These are phyloP conservation scores for Nycteola revayana DNA, from an alignment of 2,888 invertebrate species.

Conservation along the genomic window DNA sequence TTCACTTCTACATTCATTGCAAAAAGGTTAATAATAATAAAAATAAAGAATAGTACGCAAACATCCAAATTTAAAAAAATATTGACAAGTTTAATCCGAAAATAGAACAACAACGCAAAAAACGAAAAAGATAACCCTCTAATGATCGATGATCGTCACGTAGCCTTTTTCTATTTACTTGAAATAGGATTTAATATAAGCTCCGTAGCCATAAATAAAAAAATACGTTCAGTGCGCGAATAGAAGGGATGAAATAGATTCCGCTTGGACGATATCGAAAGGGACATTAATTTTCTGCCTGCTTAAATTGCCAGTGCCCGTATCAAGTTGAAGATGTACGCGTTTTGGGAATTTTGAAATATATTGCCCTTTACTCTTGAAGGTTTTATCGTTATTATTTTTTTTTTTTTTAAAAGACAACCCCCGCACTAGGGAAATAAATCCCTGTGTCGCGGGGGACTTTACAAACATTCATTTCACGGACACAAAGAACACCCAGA, in stretches of 20 bases:
- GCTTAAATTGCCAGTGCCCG: constrained; percentile 43
- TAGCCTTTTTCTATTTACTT: constrained; percentile 30
- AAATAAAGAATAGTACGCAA: no score
- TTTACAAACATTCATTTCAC: no score
- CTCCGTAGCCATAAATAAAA: constrained; percentile 49
- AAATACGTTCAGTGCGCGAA: constrained; percentile 43
- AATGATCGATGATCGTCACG: constrained; percentile 18
- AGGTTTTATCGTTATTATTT: no score
- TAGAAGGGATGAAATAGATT: constrained; percentile 58
- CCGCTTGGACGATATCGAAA: constrained; percentile 50
- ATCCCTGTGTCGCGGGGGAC: no score
- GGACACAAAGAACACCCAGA: no score
- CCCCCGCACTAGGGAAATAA: no score
- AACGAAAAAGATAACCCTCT: no score
- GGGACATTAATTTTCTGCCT: constrained; percentile 67
- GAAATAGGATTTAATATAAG: constrained; percentile 37
- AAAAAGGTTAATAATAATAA: no score
- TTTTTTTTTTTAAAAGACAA: no score
- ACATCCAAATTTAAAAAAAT: no score
- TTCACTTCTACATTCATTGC: no score
- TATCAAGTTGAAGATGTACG: constrained; percentile 26
- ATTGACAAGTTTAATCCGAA: constrained; percentile 6
- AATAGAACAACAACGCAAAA: constrained; percentile 1
- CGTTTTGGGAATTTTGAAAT: constrained; percentile 10
- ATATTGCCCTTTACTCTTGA: neutral